These are phyloP conservation scores for Oxyura jamaicensis DNA, from an alignment of 2,113 vertebrate genomes.

Conservation along the genomic window DNA sequence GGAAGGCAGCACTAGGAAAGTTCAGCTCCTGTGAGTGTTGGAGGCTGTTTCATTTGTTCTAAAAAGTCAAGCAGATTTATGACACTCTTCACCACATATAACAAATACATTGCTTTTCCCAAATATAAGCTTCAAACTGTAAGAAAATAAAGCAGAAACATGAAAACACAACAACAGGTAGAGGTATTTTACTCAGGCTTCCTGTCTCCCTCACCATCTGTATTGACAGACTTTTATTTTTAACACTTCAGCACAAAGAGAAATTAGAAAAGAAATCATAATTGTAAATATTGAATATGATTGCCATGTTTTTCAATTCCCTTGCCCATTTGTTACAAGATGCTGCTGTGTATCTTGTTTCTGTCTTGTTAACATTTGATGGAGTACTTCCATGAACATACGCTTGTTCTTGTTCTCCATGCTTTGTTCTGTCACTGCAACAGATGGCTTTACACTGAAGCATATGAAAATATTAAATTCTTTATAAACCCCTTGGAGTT, in stretches of 20 bases:
- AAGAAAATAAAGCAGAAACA: background rate
- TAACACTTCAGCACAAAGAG: conserved; percentile 5
- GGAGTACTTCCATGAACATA: conserved; percentile 70
- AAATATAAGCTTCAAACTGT: background rate
- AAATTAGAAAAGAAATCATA: conserved; percentile 33
- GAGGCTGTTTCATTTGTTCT: conserved; percentile 16
- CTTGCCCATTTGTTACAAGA: conserved; percentile 27
- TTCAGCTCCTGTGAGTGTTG: conserved; percentile 6
- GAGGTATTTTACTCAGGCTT: background rate
- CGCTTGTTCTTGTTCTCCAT: conserved; percentile 64
- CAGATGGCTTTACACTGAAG: conserved; percentile 79
- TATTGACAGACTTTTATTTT: conserved; percentile 34
- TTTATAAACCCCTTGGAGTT: conserved; percentile 63
- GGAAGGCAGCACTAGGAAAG: conserved; percentile 3
- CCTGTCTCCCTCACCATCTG: conserved; percentile 49
- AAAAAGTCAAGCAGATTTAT: conserved; percentile 9
- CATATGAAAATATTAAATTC: conserved; percentile 79
- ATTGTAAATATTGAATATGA: conserved; percentile 23
- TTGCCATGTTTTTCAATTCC: background rate
- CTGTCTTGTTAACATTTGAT: conserved; percentile 49
- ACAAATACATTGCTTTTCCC: background rate
- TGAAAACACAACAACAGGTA: conserved; percentile 11
- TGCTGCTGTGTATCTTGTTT: background rate
- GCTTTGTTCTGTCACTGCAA: conserved; percentile 63
- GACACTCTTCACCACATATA: background rate